phyloP scores from a whole-genome alignment of 2,797 vertebrate species.

The Squalus acanthias region DNA sequence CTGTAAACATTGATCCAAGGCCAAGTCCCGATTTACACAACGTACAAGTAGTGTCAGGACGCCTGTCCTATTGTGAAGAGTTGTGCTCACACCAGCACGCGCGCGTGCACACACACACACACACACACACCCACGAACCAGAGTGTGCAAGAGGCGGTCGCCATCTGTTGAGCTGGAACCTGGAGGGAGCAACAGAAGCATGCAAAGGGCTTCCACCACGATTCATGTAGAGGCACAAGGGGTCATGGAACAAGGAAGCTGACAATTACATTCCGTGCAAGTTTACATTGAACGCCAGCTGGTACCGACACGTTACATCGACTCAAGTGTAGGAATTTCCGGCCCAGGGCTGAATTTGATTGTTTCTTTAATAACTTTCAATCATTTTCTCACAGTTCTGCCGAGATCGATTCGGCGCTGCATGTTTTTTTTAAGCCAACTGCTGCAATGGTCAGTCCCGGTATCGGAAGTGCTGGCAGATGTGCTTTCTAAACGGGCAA shows the following conservation, averaged over 20 bases:
- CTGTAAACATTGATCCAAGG: slow-evolving; percentile 14
- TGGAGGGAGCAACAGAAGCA: not conserved
- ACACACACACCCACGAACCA: too few species aligned
- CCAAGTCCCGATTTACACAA: not conserved
- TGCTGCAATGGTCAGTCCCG: not conserved
- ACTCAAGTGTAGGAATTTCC: not conserved
- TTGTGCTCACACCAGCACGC: not conserved
- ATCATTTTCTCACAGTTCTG: not conserved
- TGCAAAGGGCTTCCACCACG: not conserved
- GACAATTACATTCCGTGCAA: not conserved
- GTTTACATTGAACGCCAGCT: not conserved
- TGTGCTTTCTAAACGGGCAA: not conserved
- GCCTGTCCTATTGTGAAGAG: not conserved
- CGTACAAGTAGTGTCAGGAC: not conserved
- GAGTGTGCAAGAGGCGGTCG: not conserved
- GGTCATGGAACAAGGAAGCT: not conserved
- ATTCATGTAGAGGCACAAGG: not conserved
- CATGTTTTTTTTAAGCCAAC: not conserved
- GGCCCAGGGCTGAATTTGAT: not conserved
- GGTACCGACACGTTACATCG: not conserved
- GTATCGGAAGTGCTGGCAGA: not conserved
- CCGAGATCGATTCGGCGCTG: not conserved
- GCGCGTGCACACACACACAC: too few species aligned
- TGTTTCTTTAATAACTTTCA: not conserved
- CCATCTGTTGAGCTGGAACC: not conserved